Base-by-base conservation (phyloP, 2,888 invertebrate species). In the Hypolimnas misippus region DNA sequence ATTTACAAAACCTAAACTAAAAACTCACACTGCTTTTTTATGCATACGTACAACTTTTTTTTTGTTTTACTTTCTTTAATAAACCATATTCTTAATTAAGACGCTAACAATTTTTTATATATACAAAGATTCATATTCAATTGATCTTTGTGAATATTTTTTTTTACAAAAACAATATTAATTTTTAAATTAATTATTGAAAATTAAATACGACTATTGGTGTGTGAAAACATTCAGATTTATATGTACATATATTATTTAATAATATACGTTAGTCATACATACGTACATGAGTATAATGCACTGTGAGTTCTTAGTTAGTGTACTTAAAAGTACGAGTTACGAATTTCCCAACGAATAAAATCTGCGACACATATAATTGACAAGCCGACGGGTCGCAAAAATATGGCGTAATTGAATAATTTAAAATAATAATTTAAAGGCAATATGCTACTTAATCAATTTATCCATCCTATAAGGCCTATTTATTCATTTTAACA, bases 1-100 rank as follows among this genome's bases (percentile, higher is more conserved):
- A 85, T 86, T 81, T 86, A 86, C 84, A 87, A 79, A 78, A 75
- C 60, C 8, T 49, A 25, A 49, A 14, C 25, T 25, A 29, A 49
- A 14, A 29, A 29, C 49, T 29, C 49, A 14, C 25, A 7, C 12
- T 6, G 12, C 10, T 3, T 17, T 10, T 33, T 19, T 42, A 6
- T 17, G 3, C 17, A 17, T 17, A 40, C 6, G 42, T 10, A 42
- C 3, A 10, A 42, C n/a, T n/a, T n/a, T n/a, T n/a, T n/a, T n/a
- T 12, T 2, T 8, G 17, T 10, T 7, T 10, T 7, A 6, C 6
- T 33, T 33, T 8, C 8, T 8, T 31, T 6, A 2, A 8, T 31
- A 31, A 7, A 2, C 5, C 31, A 31, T 2, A 7, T 31, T 1
- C 31, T n/a, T n/a, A n/a, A n/a, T n/a, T n/a, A n/a, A n/a, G n/a